Conservation (phyloP, 2,113 vertebrate genomes). For the Hippoglossus stenolepis region DNA sequence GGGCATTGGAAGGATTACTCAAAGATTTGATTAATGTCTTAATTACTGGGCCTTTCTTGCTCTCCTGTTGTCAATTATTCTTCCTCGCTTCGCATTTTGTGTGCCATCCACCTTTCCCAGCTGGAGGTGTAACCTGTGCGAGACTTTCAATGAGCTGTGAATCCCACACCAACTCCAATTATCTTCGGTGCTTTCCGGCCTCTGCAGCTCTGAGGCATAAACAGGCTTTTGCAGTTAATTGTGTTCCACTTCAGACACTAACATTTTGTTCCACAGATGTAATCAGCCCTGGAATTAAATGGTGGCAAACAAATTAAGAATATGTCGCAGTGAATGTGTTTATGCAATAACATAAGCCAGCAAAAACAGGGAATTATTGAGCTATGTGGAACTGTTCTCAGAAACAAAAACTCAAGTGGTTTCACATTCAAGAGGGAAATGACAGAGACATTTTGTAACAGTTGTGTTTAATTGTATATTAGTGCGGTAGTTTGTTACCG, state of each 20-base stretch:
- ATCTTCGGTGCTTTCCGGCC: slow-evolving; percentile 52
- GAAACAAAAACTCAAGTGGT: background rate
- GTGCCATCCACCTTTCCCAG: slow-evolving; percentile 60
- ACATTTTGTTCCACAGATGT: slow-evolving; percentile 25
- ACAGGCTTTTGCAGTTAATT: slow-evolving; percentile 47
- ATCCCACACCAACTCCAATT: slow-evolving; percentile 68
- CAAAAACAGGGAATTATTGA: background rate
- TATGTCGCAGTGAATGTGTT: slow-evolving; percentile 6
- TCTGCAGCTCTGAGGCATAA: slow-evolving; percentile 54
- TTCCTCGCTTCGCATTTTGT: slow-evolving; percentile 43
- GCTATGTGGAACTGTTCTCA: background rate
- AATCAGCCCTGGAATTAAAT: background rate
- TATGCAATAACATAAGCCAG: slow-evolving; percentile 5
- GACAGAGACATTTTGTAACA: too few relatives aligned
- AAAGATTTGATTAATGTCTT: slow-evolving; percentile 71
- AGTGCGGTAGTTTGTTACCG: too few relatives aligned
- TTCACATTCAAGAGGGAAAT: background rate
- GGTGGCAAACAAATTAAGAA: slow-evolving; percentile 20
- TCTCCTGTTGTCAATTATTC: slow-evolving; percentile 64
- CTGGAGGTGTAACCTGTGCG: slow-evolving; percentile 62
- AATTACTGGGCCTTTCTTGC: slow-evolving; percentile 60
- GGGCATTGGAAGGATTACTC: slow-evolving; percentile 56
- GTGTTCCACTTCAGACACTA: slow-evolving; percentile 19
- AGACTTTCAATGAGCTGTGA: slow-evolving; percentile 72
- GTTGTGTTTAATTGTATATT: too few relatives aligned